Evolutionary conservation across 2,888 invertebrate species (phyloP).

Genomic region (Pasiphila rectangulata): DNA sequence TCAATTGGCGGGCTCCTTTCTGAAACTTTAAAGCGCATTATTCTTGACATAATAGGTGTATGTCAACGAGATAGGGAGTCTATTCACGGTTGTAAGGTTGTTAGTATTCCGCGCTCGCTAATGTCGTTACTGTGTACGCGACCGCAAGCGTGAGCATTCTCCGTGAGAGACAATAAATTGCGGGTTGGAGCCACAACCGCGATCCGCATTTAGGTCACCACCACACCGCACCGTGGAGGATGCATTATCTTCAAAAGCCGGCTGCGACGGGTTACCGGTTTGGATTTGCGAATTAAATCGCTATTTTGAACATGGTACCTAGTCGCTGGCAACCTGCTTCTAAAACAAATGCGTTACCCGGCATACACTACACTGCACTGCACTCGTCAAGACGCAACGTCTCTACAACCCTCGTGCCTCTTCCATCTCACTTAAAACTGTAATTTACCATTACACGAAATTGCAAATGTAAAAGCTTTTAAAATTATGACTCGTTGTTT

Average conservation of each 20-base stretch:
- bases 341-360: not conserved
- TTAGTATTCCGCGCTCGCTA: constrained; percentile 32
- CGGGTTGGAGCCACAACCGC: constrained; percentile 50
- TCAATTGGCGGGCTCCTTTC: constrained; percentile 30
- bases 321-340: not conserved
- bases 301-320: not conserved
- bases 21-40: constrained; percentile 26
- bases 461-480: constrained; percentile 39
- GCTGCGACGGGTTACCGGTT: constrained; percentile 4
- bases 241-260: constrained; percentile 25
- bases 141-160: constrained; percentile 48
- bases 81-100: constrained; percentile 18
- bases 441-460: constrained; percentile 41
- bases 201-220: constrained; percentile 59
- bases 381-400: constrained; percentile 24
- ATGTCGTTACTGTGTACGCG: constrained; percentile 38
- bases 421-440: constrained; percentile 46
- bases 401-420: constrained; percentile 38
- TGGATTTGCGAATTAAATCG: not conserved
- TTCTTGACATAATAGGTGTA: constrained; percentile 27
- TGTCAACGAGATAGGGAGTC: constrained; percentile 25
- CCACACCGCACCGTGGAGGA: constrained; percentile 31
- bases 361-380: constrained; percentile 8
- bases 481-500: constrained; percentile 37
- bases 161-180: constrained; percentile 66